phyloP scores from a whole-genome alignment of 2,113 vertebrate genomes.

The Okapia johnstoni region DNA sequence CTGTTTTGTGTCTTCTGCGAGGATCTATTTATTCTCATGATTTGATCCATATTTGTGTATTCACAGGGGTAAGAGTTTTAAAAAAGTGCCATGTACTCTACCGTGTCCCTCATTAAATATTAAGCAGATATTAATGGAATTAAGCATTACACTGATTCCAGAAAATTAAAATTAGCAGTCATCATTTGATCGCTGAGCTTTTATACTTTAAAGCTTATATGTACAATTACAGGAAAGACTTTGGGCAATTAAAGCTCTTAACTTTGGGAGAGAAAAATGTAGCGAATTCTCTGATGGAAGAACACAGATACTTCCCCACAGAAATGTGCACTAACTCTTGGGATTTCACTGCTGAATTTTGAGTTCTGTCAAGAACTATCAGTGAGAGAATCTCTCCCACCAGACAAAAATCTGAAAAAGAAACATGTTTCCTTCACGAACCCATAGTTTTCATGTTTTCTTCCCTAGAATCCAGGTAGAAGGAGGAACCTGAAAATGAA shows the following conservation, averaged over 20 bases:
- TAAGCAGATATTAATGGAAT: slow-evolving; percentile 61
- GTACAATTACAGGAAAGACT: slow-evolving; percentile 25
- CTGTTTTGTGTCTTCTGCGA: not conserved
- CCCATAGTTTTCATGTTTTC: not conserved
- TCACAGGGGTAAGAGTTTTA: not conserved
- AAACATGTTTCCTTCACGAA: not conserved
- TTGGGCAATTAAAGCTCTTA: slow-evolving; percentile 3
- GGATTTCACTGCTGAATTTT: not conserved
- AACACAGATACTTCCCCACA: not conserved
- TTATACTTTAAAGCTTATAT: not conserved
- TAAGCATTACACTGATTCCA: slow-evolving; percentile 48
- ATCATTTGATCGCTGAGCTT: slow-evolving; percentile 2
- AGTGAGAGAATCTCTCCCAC: not conserved
- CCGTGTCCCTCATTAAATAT: slow-evolving; percentile 52
- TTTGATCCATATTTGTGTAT: slow-evolving; percentile 33
- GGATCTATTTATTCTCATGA: slow-evolving; percentile 11
- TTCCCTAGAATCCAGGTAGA: not conserved
- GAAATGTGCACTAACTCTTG: not conserved
- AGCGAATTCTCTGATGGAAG: not conserved
- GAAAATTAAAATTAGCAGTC: slow-evolving; percentile 48
- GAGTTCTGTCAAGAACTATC: not conserved
- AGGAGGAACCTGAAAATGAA: not conserved
- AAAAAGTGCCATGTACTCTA: not conserved
- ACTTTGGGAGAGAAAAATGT: not conserved
- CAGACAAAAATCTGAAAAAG: not conserved